A percentile compares a stretch with the other conserved stretches of the same genome.
phyloP scores from a whole-genome alignment of 2,888 invertebrate species.

The Cheilosia pagana region DNA sequence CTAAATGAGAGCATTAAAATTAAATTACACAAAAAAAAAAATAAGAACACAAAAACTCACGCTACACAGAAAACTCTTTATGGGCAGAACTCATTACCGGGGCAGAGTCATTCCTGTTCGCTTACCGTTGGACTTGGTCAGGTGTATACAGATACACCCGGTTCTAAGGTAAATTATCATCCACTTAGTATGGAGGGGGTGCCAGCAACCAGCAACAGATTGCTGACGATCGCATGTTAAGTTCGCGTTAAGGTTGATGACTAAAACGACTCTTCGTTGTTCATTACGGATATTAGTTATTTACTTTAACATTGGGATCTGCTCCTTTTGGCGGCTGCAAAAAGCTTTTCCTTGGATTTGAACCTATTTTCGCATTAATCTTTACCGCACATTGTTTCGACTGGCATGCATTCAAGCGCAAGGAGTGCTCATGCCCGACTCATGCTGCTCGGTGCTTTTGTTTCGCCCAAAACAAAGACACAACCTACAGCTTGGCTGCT shows the following conservation, averaged over 20 bases:
- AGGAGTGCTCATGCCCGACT: neutral
- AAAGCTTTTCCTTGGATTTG: too few species aligned
- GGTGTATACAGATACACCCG: constrained; percentile 12
- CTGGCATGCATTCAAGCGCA: too few species aligned
- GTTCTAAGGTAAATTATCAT: constrained; percentile 64
- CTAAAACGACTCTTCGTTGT: constrained; percentile 38
- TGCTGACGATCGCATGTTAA: constrained; percentile 71
- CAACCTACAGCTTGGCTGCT: neutral
- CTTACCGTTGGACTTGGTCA: constrained; percentile 33
- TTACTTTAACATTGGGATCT: neutral
- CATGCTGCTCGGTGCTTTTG: neutral
- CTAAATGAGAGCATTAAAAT: constrained; percentile 73
- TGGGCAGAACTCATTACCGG: constrained; percentile 69
- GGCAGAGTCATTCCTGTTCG: constrained; percentile 51
- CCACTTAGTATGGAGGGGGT: constrained; percentile 47
- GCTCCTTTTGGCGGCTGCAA: neutral
- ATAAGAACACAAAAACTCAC: constrained; percentile 30
- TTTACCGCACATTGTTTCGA: too few species aligned
- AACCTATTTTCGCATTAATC: too few species aligned
- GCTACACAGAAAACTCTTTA: constrained; percentile 65
- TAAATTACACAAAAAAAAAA: constrained; percentile 59
- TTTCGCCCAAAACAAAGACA: neutral
- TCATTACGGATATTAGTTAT: constrained; percentile 22
- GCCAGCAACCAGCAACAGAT: constrained; percentile 68
- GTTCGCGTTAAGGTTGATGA: constrained; percentile 53